A percentile compares a stretch with the other conserved stretches of the same genome.
These are phyloP conservation scores for Carpatolechia fugitivella DNA, from an alignment of 2,888 invertebrate species.

Conservation along the genomic window DNA sequence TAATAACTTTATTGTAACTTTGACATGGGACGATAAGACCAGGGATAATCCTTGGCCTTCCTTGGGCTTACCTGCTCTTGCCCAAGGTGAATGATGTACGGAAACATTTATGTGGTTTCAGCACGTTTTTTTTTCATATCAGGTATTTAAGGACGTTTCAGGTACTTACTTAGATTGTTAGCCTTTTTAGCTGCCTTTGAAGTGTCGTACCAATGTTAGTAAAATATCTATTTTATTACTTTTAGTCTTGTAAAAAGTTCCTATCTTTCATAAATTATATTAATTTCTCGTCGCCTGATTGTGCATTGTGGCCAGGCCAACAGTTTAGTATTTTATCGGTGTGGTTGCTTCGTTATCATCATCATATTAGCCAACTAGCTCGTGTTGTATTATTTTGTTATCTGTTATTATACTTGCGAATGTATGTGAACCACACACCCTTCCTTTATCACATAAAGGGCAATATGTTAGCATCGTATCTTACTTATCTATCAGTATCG, in stretches of 20 bases:
- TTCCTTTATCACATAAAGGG: neutral
- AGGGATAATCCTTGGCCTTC: conserved; percentile 10
- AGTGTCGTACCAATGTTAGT: too few relatives aligned
- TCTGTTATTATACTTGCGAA: neutral
- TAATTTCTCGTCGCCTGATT: neutral
- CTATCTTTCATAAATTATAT: too few relatives aligned
- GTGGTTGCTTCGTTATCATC: neutral
- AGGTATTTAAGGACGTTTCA: too few relatives aligned
- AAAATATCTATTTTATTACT: too few relatives aligned
- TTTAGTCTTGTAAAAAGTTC: too few relatives aligned
- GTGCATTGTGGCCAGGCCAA: neutral
- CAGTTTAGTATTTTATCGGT: neutral
- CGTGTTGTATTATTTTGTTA: conserved; percentile 15
- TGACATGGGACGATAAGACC: neutral
- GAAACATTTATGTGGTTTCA: too few relatives aligned
- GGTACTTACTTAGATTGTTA: too few relatives aligned
- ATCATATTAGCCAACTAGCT: neutral
- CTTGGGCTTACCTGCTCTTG: neutral
- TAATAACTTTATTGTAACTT: conserved; percentile 18
- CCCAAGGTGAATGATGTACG: neutral
- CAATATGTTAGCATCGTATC: neutral
- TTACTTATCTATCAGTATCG: neutral
- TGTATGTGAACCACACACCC: neutral
- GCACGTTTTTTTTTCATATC: too few relatives aligned
- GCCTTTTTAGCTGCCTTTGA: too few relatives aligned